Percentiles rank a stretch among this genome's conserved stretches.
These are phyloP conservation scores for Tupaia chinensis DNA, from an alignment of 2,113 vertebrate species.

Conservation along the genomic window DNA sequence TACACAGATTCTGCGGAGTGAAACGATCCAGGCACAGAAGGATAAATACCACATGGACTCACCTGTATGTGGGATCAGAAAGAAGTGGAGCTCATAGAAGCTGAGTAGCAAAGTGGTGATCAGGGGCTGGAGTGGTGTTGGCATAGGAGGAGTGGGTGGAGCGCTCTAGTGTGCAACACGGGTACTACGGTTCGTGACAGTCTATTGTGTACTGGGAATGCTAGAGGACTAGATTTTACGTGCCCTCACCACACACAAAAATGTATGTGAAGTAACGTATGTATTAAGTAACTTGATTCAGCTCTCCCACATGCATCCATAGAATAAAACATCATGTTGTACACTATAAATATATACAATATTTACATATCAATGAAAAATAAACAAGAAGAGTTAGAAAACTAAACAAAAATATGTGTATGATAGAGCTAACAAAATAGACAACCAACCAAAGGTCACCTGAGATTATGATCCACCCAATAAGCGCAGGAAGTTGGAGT, in stretches of 20 bases:
- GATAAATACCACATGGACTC: not conserved
- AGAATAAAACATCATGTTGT: not conserved
- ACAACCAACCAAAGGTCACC: not conserved
- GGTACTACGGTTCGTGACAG: too few relatives aligned
- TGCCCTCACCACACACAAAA: not conserved
- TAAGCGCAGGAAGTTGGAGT: not conserved
- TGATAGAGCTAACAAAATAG: not conserved
- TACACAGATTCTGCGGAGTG: not conserved
- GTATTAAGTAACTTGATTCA: not conserved
- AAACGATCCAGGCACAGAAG: not conserved
- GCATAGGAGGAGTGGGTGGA: not conserved
- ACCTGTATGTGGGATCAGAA: not conserved
- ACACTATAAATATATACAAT: not conserved
- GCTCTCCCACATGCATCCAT: not conserved
- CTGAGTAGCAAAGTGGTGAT: not conserved
- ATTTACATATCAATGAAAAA: not conserved
- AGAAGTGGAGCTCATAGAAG: not conserved
- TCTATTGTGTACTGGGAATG: not conserved
- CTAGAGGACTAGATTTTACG: not conserved
- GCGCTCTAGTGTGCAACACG: too few relatives aligned
- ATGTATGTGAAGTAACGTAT: not conserved
- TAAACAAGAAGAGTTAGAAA: not conserved
- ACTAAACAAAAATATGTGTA: not conserved
- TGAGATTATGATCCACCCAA: not conserved
- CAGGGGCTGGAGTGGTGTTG: not conserved